Evolutionary conservation across 2,797 vertebrate genomes (phyloP), one percentile per base, ranked within the genome.

Genomic region (Pseudochirops cupreus): DNA sequence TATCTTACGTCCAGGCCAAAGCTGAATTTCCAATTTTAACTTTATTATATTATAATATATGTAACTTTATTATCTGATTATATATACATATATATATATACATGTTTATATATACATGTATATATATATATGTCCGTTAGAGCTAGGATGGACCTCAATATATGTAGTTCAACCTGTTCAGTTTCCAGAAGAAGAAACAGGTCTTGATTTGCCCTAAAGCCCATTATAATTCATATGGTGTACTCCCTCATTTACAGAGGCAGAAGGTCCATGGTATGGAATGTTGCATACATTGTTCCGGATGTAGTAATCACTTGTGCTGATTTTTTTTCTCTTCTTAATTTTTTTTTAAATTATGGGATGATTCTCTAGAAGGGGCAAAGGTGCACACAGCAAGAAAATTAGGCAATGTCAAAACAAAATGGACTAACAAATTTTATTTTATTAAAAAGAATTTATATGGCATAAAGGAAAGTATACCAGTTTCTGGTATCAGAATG

Each of bases 101-200:
- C n/a, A n/a, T n/a, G n/a, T n/a, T n/a, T n/a, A n/a, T n/a, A n/a
- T n/a, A n/a, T n/a, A n/a, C n/a, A n/a, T n/a, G n/a, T 5, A 52
- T 6, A 52, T 52, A 52, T 52, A 52, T 6, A 52, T 52, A 52
- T 6, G 5, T 46, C 39, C 46, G 7, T 18, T 74, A 39, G 96
- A 74, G 95, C 91, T 50, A 46, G 62, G 90, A 91, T 55, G 12
- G 57, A 50, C 21, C 24, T 26, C 87, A 59, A 9, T 92, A 16
- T 39, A 82, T 18, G 24, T 93, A 56, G n/a, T 14, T 6, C 62
- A 93, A 58, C 50, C 26, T 4, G 14, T 82, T 0, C 74, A 58
- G 92, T 94, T 95, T 94, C 9, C 46, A 89, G 90, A 93, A 62
- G 74, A 96, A 56, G 29, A 82, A 90, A 55, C 13, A 46, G 39